Conservation (phyloP, 2,888 invertebrate genomes). For the Azorinus chamasolen region DNA sequence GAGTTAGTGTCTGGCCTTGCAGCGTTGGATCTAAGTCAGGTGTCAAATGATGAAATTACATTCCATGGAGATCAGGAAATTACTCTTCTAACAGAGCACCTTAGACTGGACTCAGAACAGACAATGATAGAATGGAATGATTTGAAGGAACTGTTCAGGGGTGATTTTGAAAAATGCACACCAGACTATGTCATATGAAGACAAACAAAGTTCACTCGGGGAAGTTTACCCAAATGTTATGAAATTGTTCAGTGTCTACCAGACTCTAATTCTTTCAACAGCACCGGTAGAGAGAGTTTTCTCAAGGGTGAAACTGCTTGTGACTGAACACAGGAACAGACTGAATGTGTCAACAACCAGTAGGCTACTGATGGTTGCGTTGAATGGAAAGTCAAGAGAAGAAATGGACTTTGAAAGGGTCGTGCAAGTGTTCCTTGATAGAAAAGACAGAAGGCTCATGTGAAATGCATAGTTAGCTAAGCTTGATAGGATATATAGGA, state of each 20-base stretch:
- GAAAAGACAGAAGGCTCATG: too few species aligned
- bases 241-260: constrained; percentile 19
- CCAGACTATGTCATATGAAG: constrained; percentile 12
- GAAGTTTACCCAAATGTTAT: constrained; percentile 22
- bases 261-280: constrained; percentile 43
- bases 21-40: constrained; percentile 24
- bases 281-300: constrained; percentile 37
- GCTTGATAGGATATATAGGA: too few species aligned
- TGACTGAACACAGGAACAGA: constrained; percentile 45
- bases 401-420: too few species aligned
- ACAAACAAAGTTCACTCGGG: constrained; percentile 20
- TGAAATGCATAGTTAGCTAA: too few species aligned
- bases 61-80: constrained; percentile 40
- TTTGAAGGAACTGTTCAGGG: constrained; percentile 16
- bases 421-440: too few species aligned
- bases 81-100: constrained; percentile 9
- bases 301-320: constrained; percentile 34
- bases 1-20: constrained; percentile 23
- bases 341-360: constrained; percentile 27
- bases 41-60: constrained; percentile 1
- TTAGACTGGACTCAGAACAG: constrained; percentile 2
- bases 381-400: constrained; percentile 14
- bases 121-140: constrained; percentile 25
- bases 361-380: constrained; percentile 8
- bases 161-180: not conserved